Evolutionary conservation across 2,797 vertebrate genomes (phyloP), one percentile per base, ranked within the genome.

Genomic region (Diplodus sargus): DNA sequence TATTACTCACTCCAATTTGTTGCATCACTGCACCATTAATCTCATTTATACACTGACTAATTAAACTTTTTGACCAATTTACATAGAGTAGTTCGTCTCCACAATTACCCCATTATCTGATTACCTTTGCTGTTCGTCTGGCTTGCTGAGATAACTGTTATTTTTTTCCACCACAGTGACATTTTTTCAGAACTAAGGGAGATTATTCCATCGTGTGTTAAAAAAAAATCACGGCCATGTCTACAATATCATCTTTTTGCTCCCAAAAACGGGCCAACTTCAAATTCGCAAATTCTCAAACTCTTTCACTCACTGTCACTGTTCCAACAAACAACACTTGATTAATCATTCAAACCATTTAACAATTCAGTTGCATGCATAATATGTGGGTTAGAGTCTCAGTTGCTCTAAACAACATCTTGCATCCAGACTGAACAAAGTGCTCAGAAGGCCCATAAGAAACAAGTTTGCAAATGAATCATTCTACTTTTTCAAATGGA

Each of bases 301-400:
- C 30, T 47, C 8, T 0, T 49, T 79, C 2, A 13, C 15, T 76
- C 13, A 20, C 12, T 34, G 57, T 52, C 25, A 25, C 3, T 62
- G 3, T 51, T 71, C 54, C 16, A 45, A 25, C 60, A 61, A 52
- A 74, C 30, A 72, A 30, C 20, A 28, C 2, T 18, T n/a, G 15
- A 61, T 58, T 22, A 74, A 73, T 81, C 60, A 63, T 57, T 74
- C 13, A 39, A 39, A 28, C 34, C 4, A 16, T 72, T 74, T 42
- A 63, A 64, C 28, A 42, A 25, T 45, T 66, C 70, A 42, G 17
- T 49, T 42, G 9, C 48, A 58, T 64, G 47, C 54, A 18, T 23
- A n/a, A 20, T 15, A 64, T 66, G 51, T 52, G 68, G 42, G 68
- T 76, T 56, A 64, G 42, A 70, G 60, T 60, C 47, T 51, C 66